phyloP scores from a whole-genome alignment of 2,888 invertebrate species.

The Cactoblastis cactorum region DNA sequence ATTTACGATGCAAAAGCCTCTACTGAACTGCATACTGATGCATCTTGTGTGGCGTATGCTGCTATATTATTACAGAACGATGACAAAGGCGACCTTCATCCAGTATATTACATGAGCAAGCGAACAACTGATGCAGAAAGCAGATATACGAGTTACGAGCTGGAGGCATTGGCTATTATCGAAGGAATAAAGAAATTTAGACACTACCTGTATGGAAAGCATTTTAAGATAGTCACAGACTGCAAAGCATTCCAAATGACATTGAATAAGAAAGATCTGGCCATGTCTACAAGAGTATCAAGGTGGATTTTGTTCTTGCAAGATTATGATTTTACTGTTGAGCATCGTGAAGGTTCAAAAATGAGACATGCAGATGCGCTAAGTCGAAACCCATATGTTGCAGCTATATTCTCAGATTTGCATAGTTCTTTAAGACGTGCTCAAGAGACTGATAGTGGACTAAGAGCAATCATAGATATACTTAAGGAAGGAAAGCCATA shows the following conservation, averaged over 20 bases:
- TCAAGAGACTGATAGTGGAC: conserved; percentile 23
- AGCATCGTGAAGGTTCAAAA: conserved; percentile 9
- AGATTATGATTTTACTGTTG: background rate
- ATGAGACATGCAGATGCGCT: conserved; percentile 25
- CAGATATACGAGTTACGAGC: conserved; percentile 27
- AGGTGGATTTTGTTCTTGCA: background rate
- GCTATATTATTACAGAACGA: background rate
- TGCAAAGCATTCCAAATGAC: conserved; percentile 22
- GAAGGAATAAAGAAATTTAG: conserved; percentile 29
- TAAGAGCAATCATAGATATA: too few species aligned
- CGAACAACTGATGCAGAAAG: conserved; percentile 22
- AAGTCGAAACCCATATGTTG: conserved; percentile 14
- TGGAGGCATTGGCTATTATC: conserved; percentile 28
- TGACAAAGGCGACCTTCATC: too few species aligned
- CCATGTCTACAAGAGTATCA: background rate
- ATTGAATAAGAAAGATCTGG: conserved; percentile 14
- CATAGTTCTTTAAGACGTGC: conserved; percentile 17
- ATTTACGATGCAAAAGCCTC: background rate
- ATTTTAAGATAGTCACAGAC: conserved; percentile 30
- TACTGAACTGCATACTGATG: background rate
- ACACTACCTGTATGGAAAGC: conserved; percentile 25
- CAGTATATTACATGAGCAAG: conserved; percentile 23
- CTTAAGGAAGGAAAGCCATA: too few species aligned
- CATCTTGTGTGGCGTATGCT: background rate
- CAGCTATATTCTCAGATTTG: background rate